Percentiles rank a stretch among this genome's conserved stretches.
Conservation (phyloP, 2,113 vertebrate species). For the Cavia porcellus region DNA sequence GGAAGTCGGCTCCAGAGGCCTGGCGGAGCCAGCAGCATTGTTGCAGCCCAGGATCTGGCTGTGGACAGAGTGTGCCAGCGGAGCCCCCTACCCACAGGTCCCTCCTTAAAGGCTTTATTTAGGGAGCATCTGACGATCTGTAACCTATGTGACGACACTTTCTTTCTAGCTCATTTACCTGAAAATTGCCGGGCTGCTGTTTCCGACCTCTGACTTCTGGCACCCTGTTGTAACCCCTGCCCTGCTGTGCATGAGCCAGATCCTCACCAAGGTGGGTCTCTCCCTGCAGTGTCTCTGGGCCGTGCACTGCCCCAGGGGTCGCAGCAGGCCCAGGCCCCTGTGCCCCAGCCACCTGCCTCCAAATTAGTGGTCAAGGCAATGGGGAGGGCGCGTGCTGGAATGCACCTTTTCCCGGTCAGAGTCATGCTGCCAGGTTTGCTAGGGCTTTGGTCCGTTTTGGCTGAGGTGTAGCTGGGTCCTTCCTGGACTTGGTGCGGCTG, state of each 20-base stretch:
- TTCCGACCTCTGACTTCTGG: constrained; percentile 97
- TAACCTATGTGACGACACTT: fast-evolving
- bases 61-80: not conserved
- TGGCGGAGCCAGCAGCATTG: not conserved
- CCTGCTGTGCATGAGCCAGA: constrained; percentile 93
- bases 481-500: not conserved
- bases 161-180: constrained; percentile 92
- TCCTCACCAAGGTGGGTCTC: constrained; percentile 93
- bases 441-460: not conserved
- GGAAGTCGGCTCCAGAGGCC: no score
- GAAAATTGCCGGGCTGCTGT: constrained; percentile 93
- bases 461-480: not conserved
- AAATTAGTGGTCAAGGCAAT: not conserved
- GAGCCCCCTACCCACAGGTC: not conserved
- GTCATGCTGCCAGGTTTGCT: fast-evolving
- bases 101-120: fast-evolving
- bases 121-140: fast-evolving
- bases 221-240: constrained; percentile 96
- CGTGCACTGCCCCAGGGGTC: no score
- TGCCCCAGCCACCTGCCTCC: not conserved
- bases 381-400: fast-evolving
- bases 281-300: not conserved
- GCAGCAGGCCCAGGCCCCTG: not conserved
- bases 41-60: not conserved
- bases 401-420: fast-evolving